These are phyloP conservation scores for Morbakka virulenta DNA, from an alignment of 30 jellyfish, hydroid and myxozoan genomes.

Conservation along the genomic window DNA sequence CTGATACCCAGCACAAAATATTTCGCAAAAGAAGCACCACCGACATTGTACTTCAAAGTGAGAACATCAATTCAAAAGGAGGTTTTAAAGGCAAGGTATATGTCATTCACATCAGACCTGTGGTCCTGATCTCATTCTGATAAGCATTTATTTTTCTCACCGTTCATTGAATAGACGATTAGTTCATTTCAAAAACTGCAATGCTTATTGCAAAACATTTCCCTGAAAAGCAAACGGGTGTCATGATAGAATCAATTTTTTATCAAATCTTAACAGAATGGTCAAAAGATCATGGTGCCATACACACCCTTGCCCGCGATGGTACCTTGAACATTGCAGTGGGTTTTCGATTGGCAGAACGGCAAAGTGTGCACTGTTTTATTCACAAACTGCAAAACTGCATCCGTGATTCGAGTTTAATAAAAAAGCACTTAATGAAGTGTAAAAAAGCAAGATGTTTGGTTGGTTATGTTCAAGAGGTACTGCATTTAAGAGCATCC, in stretches of 20 bases:
- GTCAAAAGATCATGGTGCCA: neutral
- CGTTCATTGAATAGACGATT: too few relatives aligned
- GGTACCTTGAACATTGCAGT: conserved; percentile 26
- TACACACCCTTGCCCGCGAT: conserved; percentile 27
- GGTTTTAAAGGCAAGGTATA: neutral
- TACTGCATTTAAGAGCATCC: too few relatives aligned
- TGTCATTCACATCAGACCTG: conserved; percentile 19
- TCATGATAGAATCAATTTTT: too few relatives aligned
- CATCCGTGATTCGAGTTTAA: neutral
- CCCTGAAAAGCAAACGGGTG: too few relatives aligned
- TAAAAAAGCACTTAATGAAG: too few relatives aligned
- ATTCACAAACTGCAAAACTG: conserved; percentile 38
- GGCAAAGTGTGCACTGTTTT: conserved; percentile 24
- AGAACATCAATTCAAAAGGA: conserved; percentile 10
- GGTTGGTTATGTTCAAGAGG: conserved; percentile 28
- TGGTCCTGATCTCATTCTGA: too few relatives aligned
- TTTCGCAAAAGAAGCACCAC: conserved; percentile 2
- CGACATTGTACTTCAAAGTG: conserved; percentile 12
- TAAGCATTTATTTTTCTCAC: too few relatives aligned
- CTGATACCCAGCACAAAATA: conserved; percentile 15
- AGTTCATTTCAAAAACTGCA: too few relatives aligned
- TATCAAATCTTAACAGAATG: conserved; percentile 7
- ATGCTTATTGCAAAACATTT: too few relatives aligned
- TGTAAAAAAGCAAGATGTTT: conserved; percentile 9
- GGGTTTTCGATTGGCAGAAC: neutral